Evolutionary conservation across 2,797 vertebrate genomes (phyloP).

Genomic region (Anguilla anguilla): DNA sequence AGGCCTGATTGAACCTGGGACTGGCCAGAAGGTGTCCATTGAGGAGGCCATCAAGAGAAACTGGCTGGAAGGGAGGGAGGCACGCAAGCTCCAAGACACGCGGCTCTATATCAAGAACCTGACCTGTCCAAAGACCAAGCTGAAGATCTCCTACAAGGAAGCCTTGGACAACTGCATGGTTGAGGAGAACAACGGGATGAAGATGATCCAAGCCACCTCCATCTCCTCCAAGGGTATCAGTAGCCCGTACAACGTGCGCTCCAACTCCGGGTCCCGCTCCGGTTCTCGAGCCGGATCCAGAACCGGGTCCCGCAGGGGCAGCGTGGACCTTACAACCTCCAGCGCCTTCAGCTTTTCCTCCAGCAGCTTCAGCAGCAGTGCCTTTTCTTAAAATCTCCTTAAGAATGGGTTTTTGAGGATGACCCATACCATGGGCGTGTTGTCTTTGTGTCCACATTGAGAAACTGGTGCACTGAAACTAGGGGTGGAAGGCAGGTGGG

Average conservation of each 20-base stretch:
- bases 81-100: conserved; percentile 90
- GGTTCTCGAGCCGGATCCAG: conserved; percentile 83
- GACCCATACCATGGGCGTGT: not conserved
- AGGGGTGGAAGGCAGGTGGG: not conserved
- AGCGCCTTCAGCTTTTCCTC: conserved; percentile 52
- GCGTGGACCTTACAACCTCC: conserved; percentile 84
- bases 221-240: conserved; percentile 95
- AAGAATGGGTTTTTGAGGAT: not conserved
- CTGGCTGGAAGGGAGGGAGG: conserved; percentile 84
- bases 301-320: conserved; percentile 89
- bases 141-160: conserved; percentile 97
- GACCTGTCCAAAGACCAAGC: conserved; percentile 97
- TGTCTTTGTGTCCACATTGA: not conserved
- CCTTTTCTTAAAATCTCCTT: conserved; percentile 19
- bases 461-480: not conserved
- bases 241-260: conserved; percentile 93
- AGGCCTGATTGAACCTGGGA: conserved; percentile 86
- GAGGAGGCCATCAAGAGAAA: conserved; percentile 89
- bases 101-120: conserved; percentile 86
- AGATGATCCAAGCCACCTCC: conserved; percentile 91
- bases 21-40: conserved; percentile 75
- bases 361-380: conserved; percentile 42
- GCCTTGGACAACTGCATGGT: conserved; percentile 96
- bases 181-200: conserved; percentile 89
- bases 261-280: conserved; percentile 79